phyloP scores from a whole-genome alignment of 1,140 invertebrate species.

The Branchinecta lindahli region DNA sequence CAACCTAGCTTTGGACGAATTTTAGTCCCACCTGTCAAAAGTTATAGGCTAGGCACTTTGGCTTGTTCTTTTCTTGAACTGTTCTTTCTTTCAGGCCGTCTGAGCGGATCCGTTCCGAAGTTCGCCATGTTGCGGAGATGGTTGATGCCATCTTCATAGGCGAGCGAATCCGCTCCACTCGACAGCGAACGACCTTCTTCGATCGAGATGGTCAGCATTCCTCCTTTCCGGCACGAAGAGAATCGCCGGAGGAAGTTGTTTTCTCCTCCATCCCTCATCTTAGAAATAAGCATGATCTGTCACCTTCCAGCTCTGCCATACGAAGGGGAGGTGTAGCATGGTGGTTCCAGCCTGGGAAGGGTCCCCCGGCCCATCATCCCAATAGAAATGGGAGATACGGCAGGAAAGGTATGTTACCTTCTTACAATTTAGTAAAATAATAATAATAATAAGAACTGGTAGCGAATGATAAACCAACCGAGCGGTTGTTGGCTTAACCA shows the following conservation, averaged over 20 bases:
- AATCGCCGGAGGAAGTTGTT: neutral
- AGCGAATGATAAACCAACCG: no score
- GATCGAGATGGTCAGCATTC: neutral
- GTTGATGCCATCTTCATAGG: neutral
- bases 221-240: neutral
- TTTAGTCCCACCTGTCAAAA: no score
- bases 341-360: neutral
- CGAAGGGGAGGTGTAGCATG: neutral
- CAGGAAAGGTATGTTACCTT: neutral
- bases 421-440: no score
- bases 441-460: no score
- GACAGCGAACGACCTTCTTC: neutral
- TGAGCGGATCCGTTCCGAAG: neutral
- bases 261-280: neutral
- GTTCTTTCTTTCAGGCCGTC: neutral
- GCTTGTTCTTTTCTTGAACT: neutral
- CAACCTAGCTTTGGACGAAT: no score
- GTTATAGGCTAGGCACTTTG: no score
- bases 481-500: no score
- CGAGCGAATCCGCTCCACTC: neutral
- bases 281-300: neutral
- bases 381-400: neutral
- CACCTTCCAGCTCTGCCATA: neutral
- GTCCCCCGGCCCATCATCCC: neutral
- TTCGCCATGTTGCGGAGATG: neutral